Evolutionary conservation across 1,140 invertebrate genomes (phyloP).

Genomic region (Papilio aristodemus): DNA sequence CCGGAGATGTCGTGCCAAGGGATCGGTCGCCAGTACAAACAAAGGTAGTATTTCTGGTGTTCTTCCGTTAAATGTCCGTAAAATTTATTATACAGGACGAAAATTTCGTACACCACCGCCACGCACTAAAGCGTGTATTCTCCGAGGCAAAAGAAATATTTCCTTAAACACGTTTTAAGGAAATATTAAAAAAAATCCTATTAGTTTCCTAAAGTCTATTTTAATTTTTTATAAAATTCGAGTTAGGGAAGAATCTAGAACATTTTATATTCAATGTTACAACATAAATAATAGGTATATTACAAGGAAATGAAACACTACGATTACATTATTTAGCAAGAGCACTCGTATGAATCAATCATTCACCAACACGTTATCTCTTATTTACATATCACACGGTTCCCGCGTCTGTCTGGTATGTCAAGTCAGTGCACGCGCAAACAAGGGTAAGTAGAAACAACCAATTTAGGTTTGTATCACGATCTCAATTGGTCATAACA

Average conservation of each 20-base stretch:
- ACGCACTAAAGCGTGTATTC: no score
- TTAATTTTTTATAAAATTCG: no score
- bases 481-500: no score
- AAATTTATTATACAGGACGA: no score
- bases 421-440: background rate
- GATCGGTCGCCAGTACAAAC: background rate
- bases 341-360: background rate
- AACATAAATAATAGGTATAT: background rate
- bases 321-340: background rate
- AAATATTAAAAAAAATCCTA: no score
- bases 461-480: background rate
- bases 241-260: slow-evolving; percentile 1
- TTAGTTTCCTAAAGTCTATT: no score
- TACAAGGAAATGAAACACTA: background rate
- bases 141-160: no score
- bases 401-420: background rate
- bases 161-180: no score
- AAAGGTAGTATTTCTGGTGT: background rate
- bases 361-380: slow-evolving; percentile 9
- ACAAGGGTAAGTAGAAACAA: background rate
- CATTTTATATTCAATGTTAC: background rate
- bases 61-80: background rate
- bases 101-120: no score
- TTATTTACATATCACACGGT: slow-evolving; percentile 1
- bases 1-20: background rate